A percentile compares a stretch with the other conserved stretches of the same genome.
Evolutionary conservation across 1,140 invertebrate species (phyloP).

Genomic region (Tribolium castaneum): DNA sequence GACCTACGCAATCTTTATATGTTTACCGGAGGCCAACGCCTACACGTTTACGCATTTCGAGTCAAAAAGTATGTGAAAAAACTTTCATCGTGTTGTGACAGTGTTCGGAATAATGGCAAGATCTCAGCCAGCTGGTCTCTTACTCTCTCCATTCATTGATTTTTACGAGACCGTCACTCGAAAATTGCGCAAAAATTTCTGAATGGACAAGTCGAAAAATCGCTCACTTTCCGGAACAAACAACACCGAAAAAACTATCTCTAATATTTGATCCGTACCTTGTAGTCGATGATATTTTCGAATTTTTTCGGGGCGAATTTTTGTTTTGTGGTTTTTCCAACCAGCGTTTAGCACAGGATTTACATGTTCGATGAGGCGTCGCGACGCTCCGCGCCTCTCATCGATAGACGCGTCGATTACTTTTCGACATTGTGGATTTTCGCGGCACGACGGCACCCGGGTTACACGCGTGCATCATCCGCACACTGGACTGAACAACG

Average conservation of each 20-base stretch:
- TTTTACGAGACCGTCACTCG: background rate
- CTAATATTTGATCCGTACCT: background rate
- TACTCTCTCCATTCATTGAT: background rate
- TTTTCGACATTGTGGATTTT: conserved; percentile 16
- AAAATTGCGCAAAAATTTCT: background rate
- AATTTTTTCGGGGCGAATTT: background rate
- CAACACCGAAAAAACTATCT: background rate
- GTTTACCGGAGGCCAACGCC: conserved; percentile 12
- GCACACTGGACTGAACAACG: conserved; percentile 49
- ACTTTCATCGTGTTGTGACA: background rate
- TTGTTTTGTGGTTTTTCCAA: background rate
- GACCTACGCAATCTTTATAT: conserved; percentile 25
- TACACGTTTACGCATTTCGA: background rate
- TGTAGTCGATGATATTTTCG: conserved; percentile 3
- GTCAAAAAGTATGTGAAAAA: background rate
- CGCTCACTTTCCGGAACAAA: conserved; percentile 2
- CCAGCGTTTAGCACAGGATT: background rate
- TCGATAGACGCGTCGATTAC: background rate
- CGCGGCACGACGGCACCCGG: conserved; percentile 1
- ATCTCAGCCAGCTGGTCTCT: background rate
- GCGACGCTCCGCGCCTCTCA: background rate
- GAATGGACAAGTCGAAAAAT: background rate
- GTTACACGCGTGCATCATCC: conserved; percentile 39
- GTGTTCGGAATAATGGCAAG: background rate
- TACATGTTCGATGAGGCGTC: conserved; percentile 8